Evolutionary conservation across 1,140 invertebrate genomes (phyloP).

Genomic region (Mizuhopecten yessoensis): DNA sequence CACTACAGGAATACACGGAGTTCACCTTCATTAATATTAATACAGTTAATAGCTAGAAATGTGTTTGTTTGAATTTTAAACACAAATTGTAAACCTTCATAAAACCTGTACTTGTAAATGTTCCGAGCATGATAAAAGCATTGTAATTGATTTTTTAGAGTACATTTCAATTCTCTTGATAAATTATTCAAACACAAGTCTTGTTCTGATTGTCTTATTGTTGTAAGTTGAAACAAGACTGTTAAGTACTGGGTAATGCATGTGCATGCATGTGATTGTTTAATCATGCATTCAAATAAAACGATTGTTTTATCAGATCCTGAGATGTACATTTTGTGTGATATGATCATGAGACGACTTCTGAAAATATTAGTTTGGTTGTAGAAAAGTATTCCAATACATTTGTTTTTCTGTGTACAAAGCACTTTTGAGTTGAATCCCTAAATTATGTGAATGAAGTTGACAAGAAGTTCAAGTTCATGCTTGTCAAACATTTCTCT

Average conservation of each 20-base stretch:
- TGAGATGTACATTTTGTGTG: too few relatives aligned
- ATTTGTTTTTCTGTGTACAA: too few relatives aligned
- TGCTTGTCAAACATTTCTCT: too few relatives aligned
- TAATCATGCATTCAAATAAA: not conserved
- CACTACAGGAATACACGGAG: not conserved
- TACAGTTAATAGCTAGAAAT: constrained; percentile 19
- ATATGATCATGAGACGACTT: too few relatives aligned
- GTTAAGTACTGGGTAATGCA: not conserved
- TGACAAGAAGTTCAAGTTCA: too few relatives aligned
- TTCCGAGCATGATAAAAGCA: too few relatives aligned
- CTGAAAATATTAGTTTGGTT: too few relatives aligned
- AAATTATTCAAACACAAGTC: not conserved
- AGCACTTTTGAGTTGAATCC: too few relatives aligned
- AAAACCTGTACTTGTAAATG: not conserved
- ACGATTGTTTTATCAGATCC: not conserved
- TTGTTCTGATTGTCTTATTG: not conserved
- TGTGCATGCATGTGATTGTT: not conserved
- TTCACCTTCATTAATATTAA: not conserved
- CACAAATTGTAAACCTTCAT: not conserved
- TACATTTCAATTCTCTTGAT: not conserved
- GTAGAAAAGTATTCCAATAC: too few relatives aligned
- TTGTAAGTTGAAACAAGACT: not conserved
- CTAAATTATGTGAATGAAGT: too few relatives aligned
- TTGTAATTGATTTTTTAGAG: not conserved
- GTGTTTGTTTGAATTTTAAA: not conserved